These are phyloP conservation scores for Benthosema pterotum DNA, from an alignment of 2,797 vertebrate genomes.

Conservation along the genomic window DNA sequence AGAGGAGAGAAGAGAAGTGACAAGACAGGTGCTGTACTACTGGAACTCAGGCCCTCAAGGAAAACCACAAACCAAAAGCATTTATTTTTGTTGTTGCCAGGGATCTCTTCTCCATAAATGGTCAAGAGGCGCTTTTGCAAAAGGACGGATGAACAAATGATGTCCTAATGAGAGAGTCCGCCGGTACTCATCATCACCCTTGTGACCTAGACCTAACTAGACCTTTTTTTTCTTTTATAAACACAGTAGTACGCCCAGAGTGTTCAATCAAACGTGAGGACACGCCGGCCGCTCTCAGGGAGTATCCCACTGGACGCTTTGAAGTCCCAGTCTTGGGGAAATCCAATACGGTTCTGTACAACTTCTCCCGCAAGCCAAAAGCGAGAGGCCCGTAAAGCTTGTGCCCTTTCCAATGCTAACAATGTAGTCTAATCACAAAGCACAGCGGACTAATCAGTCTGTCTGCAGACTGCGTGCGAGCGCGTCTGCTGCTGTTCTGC, in stretches of 20 bases:
- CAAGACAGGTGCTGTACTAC: no score
- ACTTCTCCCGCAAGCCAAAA: conserved; percentile 34
- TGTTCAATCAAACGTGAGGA: conserved; percentile 26
- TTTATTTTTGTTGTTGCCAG: background rate
- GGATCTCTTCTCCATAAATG: background rate
- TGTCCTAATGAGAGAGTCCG: conserved; percentile 15
- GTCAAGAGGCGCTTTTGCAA: background rate
- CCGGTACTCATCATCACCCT: conserved; percentile 17
- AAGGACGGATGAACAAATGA: background rate
- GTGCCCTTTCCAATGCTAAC: conserved; percentile 57
- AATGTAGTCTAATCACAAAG: conserved; percentile 60
- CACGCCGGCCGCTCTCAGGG: conserved; percentile 23
- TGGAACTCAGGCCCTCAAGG: no score
- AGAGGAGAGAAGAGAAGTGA: no score
- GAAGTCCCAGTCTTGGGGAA: conserved; percentile 40
- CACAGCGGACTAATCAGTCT: conserved; percentile 68
- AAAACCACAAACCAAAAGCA: conserved; percentile 4
- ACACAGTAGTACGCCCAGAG: conserved; percentile 47
- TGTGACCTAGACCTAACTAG: conserved; percentile 4
- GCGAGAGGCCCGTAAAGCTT: conserved; percentile 27
- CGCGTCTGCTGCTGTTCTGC: background rate
- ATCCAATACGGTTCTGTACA: conserved; percentile 38
- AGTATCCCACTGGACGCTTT: conserved; percentile 28
- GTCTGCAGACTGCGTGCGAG: conserved; percentile 57
- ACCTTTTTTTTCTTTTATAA: conserved; percentile 30